A percentile compares a stretch with the other conserved stretches of the same genome.
phyloP scores from a whole-genome alignment of 1,140 invertebrate genomes.

The Drosophila sp. region DNA sequence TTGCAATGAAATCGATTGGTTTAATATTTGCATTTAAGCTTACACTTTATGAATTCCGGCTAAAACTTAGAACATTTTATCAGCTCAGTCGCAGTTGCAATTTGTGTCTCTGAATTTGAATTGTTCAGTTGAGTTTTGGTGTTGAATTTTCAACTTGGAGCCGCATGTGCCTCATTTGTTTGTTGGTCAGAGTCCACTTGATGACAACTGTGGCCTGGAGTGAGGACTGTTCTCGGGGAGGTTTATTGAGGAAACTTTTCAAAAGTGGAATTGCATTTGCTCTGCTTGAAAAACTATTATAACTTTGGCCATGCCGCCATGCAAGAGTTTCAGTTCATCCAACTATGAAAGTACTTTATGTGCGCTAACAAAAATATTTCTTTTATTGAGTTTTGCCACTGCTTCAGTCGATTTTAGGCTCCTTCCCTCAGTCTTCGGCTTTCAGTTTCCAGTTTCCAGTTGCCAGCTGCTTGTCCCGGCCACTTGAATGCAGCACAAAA shows the following conservation, averaged over 20 bases:
- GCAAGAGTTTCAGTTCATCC: conserved; percentile 78
- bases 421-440: conserved; percentile 14
- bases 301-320: conserved; percentile 62
- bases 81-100: conserved; percentile 64
- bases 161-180: conserved; percentile 76
- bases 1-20: conserved; percentile 17
- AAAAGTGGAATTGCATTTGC: conserved; percentile 81
- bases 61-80: conserved; percentile 60
- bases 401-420: conserved; percentile 63
- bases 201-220: conserved; percentile 55
- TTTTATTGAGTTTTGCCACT: conserved; percentile 75
- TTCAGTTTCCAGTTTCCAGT: conserved; percentile 16
- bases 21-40: background rate
- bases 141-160: conserved; percentile 57
- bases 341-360: conserved; percentile 83
- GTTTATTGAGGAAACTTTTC: conserved; percentile 73
- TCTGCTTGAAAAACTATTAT: conserved; percentile 82
- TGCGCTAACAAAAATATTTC: conserved; percentile 83
- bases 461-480: background rate
- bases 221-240: conserved; percentile 3
- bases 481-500: conserved; percentile 58
- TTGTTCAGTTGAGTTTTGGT: conserved; percentile 21
- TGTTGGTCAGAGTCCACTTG: conserved; percentile 73
- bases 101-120: conserved; percentile 37
- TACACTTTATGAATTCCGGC: conserved; percentile 6